Conservation (phyloP, 2,888 invertebrate genomes). For the Harmothoe impar region DNA sequence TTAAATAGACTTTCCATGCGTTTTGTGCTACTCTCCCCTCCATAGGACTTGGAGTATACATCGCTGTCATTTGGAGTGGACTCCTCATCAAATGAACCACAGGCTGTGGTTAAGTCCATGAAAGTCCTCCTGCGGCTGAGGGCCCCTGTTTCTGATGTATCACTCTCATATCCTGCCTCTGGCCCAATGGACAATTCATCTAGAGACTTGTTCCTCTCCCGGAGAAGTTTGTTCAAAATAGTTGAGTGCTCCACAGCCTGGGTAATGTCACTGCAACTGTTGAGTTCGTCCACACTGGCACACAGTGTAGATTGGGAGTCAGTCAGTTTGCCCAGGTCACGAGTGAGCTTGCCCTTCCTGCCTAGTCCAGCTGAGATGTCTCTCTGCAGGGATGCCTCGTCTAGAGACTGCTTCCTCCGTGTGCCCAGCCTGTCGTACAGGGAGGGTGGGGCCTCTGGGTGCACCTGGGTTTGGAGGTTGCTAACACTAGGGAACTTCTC, state of each 20-base stretch:
- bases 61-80: neutral
- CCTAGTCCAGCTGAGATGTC: slow-evolving; percentile 23
- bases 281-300: neutral
- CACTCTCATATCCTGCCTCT: neutral
- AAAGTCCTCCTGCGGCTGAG: neutral
- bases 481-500: neutral
- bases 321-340: neutral
- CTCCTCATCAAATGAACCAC: neutral
- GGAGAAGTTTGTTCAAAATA: slow-evolving; percentile 2
- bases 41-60: slow-evolving; percentile 27
- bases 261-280: neutral
- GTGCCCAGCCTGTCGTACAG: neutral
- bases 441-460: neutral
- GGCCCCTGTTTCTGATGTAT: neutral
- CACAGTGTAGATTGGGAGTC: neutral
- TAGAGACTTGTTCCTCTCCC: slow-evolving; percentile 9
- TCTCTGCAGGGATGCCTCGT: neutral
- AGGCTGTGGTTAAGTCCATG: neutral
- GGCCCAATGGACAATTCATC: slow-evolving; percentile 30
- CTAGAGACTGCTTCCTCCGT: neutral
- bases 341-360: neutral
- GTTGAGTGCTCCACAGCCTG: neutral
- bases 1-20: slow-evolving; percentile 1
- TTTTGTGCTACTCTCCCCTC: neutral
- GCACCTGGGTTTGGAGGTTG: neutral